Evolutionary conservation across 37 sponge, comb jelly and placozoan species (phyloP).

Genomic region (Agelas oroides): DNA sequence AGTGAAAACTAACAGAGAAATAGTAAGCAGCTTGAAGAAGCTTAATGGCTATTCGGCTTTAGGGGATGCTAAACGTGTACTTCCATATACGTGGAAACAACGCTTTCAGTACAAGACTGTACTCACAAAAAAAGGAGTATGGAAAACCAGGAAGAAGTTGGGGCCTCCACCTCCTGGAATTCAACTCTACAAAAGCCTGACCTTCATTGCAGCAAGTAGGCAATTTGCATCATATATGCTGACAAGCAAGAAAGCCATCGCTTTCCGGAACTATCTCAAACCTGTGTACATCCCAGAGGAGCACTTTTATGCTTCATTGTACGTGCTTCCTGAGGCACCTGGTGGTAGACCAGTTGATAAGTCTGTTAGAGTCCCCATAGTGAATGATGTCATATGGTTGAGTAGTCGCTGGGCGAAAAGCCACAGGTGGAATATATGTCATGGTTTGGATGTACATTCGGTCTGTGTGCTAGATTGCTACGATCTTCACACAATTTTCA

Average conservation of each 20-base stretch:
- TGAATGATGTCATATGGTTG: no score
- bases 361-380: no score
- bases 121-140: neutral
- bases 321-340: constrained; percentile 10
- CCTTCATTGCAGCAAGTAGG: constrained; percentile 5
- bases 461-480: constrained; percentile 6
- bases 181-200: constrained; percentile 17
- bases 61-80: neutral
- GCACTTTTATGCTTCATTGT: constrained; percentile 44
- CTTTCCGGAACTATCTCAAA: neutral
- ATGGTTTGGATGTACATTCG: neutral
- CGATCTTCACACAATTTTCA: neutral
- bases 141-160: neutral
- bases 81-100: neutral
- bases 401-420: no score
- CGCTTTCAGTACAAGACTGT: neutral
- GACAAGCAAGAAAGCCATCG: neutral
- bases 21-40: constrained; percentile 33
- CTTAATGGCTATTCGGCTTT: constrained; percentile 34
- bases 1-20: constrained; percentile 57
- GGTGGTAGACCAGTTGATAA: neutral
- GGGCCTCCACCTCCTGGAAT: neutral
- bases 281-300: neutral
- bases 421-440: neutral
- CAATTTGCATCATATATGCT: constrained; percentile 1